Conservation (phyloP, 2,888 invertebrate species). For the Dicycla oo region DNA sequence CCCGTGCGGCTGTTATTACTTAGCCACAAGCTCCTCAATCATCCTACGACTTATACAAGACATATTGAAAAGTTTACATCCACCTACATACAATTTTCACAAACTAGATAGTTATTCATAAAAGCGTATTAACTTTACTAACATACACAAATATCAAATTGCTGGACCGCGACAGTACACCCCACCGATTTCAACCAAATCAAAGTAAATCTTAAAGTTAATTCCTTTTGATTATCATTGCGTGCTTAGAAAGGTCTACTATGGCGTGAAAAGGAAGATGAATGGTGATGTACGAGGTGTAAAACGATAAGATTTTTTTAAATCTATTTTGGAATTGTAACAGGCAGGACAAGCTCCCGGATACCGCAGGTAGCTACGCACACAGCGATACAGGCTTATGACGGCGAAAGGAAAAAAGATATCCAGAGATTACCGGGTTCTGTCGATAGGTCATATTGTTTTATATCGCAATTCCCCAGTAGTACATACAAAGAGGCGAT, state of each 20-base stretch:
- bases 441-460: conserved; percentile 44
- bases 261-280: conserved; percentile 66
- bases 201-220: conserved; percentile 17
- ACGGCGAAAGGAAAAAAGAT: conserved; percentile 72
- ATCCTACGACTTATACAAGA: too few relatives aligned
- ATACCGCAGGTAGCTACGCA: conserved; percentile 87
- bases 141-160: conserved; percentile 70
- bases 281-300: conserved; percentile 79
- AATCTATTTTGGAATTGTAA: conserved; percentile 81
- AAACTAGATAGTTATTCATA: conserved; percentile 53
- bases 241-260: conserved; percentile 56
- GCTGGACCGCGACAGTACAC: conserved; percentile 1
- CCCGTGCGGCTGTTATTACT: too few relatives aligned
- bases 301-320: conserved; percentile 77
- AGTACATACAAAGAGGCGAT: background rate
- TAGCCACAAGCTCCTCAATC: too few relatives aligned
- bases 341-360: conserved; percentile 81
- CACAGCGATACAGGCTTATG: conserved; percentile 77
- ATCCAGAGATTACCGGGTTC: conserved; percentile 61
- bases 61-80: background rate
- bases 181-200: conserved; percentile 1
- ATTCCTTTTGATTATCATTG: conserved; percentile 57
- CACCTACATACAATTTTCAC: conserved; percentile 17
- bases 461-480: background rate
- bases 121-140: conserved; percentile 76